These are phyloP conservation scores for Cecidostiba fungosa DNA, from an alignment of 2,888 invertebrate genomes.

Conservation along the genomic window DNA sequence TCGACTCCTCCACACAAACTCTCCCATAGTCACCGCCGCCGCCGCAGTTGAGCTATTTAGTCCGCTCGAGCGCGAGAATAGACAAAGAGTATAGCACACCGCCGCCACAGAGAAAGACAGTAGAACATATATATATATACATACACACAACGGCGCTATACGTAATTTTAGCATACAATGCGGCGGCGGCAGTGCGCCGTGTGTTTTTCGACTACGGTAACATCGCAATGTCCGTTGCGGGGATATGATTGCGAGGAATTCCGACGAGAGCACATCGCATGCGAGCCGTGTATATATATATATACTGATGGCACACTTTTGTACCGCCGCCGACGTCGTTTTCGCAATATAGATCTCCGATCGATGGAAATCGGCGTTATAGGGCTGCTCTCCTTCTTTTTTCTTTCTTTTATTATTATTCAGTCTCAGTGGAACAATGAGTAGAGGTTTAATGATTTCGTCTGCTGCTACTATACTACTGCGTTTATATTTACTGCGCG, in stretches of 20 bases:
- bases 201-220: conserved; percentile 48
- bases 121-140: neutral
- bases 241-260: conserved; percentile 60
- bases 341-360: conserved; percentile 25
- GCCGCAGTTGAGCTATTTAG: conserved; percentile 21
- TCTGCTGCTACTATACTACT: neutral
- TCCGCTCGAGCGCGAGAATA: conserved; percentile 21
- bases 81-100: neutral
- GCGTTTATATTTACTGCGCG: neutral
- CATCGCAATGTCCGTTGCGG: conserved; percentile 55
- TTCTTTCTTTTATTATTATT: neutral
- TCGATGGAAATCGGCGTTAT: conserved; percentile 43
- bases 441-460: neutral
- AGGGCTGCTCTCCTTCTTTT: neutral
- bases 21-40: neutral
- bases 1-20: neutral
- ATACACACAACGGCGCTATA: conserved; percentile 27
- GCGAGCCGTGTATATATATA: neutral
- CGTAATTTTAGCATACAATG: conserved; percentile 58
- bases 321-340: neutral
- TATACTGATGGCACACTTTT: conserved; percentile 42
- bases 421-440: neutral
- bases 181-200: neutral
- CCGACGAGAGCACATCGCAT: neutral
- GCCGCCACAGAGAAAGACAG: neutral